Conservation (phyloP, 2,888 invertebrate genomes). For the Lycophotia porphyrea region DNA sequence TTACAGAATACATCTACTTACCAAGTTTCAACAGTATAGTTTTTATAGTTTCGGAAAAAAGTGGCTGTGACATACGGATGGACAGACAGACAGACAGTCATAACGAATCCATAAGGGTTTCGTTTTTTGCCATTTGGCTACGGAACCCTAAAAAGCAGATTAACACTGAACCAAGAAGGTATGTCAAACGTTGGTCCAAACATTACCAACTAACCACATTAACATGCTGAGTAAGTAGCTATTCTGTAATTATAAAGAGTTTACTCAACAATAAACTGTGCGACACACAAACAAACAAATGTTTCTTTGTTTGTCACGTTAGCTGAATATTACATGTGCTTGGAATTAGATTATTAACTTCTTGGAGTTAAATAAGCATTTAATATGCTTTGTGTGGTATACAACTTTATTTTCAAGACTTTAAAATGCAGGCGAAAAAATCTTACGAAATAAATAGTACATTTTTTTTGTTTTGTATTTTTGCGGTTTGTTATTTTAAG, state of each 20-base stretch:
- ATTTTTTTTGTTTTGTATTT: neutral
- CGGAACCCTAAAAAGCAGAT: too few species aligned
- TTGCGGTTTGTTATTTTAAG: too few species aligned
- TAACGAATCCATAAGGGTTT: too few species aligned
- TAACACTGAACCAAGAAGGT: neutral
- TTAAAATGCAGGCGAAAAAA: neutral
- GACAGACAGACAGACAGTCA: too few species aligned
- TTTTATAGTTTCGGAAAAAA: too few species aligned
- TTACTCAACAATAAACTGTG: conserved; percentile 57
- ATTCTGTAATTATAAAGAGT: conserved; percentile 67
- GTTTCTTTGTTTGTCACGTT: conserved; percentile 63
- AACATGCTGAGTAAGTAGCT: conserved; percentile 57
- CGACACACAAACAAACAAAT: conserved; percentile 50
- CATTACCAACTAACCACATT: conserved; percentile 40
- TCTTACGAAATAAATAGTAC: fast-evolving
- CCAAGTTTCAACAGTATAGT: too few species aligned
- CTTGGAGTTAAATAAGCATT: conserved; percentile 39
- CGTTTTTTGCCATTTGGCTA: too few species aligned
- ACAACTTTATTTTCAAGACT: neutral
- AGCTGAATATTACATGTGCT: conserved; percentile 51
- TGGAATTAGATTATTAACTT: conserved; percentile 44
- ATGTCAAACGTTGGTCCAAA: conserved; percentile 44
- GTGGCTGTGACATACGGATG: too few species aligned
- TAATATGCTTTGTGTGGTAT: conserved; percentile 6
- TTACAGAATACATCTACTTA: too few species aligned